These are phyloP conservation scores for Odontamblyopus lacepedii DNA, from an alignment of 2,797 vertebrate genomes.

Conservation along the genomic window DNA sequence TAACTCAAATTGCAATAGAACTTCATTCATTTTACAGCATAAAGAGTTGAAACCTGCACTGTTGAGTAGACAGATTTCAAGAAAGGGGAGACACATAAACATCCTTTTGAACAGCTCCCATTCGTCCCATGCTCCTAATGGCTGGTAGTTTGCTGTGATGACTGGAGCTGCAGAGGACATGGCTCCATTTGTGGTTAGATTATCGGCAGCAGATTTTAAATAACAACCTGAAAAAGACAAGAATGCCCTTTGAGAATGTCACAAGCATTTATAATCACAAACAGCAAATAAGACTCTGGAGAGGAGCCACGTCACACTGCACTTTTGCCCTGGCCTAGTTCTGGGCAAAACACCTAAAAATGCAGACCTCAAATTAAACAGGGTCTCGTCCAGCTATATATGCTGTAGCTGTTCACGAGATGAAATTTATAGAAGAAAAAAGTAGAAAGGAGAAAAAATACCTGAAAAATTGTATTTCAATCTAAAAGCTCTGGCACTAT, in stretches of 20 bases:
- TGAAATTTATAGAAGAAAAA: not conserved
- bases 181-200: not conserved
- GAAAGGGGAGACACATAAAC: not conserved
- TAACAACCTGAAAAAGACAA: not conserved
- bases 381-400: not conserved
- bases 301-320: not conserved
- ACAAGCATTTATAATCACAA: slow-evolving; percentile 1
- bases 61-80: not conserved
- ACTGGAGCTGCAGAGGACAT: not conserved
- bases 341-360: not conserved
- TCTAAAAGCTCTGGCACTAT: no score
- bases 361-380: not conserved
- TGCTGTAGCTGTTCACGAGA: not conserved
- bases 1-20: not conserved
- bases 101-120: not conserved
- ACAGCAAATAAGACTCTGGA: not conserved
- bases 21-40: not conserved
- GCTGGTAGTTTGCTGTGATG: slow-evolving; percentile 1
- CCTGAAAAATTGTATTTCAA: no score
- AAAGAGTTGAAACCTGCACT: not conserved
- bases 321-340: not conserved
- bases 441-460: no score
- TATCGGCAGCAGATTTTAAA: not conserved
- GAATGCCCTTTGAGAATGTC: slow-evolving; percentile 5
- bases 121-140: not conserved